Evolutionary conservation across 2,888 invertebrate species (phyloP).

Genomic region (Drosophila eohydei): DNA sequence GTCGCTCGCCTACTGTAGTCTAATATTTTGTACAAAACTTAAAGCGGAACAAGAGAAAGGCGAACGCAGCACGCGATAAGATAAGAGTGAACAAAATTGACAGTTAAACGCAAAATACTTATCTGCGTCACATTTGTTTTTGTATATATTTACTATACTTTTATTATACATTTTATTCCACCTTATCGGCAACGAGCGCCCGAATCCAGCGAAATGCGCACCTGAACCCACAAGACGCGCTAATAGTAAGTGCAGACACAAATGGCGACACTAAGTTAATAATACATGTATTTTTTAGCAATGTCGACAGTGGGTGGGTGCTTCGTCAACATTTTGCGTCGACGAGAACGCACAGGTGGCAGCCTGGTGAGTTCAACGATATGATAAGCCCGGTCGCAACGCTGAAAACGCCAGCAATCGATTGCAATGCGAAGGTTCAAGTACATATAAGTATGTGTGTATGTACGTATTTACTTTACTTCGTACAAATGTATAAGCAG

Average conservation of each 20-base stretch:
- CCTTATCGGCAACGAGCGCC: conserved; percentile 7
- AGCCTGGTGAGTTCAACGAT: conserved; percentile 9
- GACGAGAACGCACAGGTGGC: conserved; percentile 17
- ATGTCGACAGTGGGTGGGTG: neutral
- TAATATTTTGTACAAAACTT: conserved; percentile 44
- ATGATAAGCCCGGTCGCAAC: conserved; percentile 42
- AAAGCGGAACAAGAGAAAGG: conserved; percentile 52
- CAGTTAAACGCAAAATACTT: conserved; percentile 21
- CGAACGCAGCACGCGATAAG: conserved; percentile 53
- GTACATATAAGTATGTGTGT: neutral
- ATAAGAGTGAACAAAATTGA: conserved; percentile 49
- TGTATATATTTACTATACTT: neutral
- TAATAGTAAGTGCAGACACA: conserved; percentile 17
- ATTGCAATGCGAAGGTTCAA: conserved; percentile 10
- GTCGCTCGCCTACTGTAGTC: conserved; percentile 56
- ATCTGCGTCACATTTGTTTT: conserved; percentile 39
- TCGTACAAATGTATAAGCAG: conserved; percentile 29
- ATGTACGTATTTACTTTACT: neutral
- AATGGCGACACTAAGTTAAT: conserved; percentile 19
- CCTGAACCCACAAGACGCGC: conserved; percentile 35
- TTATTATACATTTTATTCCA: neutral
- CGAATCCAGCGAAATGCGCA: conserved; percentile 30
- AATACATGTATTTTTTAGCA: conserved; percentile 23
- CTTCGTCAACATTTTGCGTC: conserved; percentile 11
- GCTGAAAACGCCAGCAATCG: conserved; percentile 39